phyloP scores from a whole-genome alignment of 2,797 vertebrate genomes.

The Potorous gilbertii region DNA sequence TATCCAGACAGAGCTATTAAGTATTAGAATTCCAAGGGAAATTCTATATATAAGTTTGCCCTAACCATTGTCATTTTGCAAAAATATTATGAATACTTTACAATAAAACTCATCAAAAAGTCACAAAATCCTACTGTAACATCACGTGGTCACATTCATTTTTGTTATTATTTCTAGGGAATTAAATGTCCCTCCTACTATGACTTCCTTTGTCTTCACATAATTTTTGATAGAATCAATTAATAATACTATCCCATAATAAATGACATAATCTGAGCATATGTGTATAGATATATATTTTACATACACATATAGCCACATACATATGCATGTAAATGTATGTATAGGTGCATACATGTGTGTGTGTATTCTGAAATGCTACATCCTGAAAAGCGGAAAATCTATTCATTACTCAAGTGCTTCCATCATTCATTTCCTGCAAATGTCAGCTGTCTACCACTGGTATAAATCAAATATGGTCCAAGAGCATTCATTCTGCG shows the following conservation, averaged over 20 bases:
- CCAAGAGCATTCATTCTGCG: conserved; percentile 54
- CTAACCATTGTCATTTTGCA: not conserved
- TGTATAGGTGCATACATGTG: not conserved
- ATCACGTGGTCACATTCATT: not conserved
- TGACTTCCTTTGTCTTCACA: not conserved
- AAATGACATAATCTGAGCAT: not conserved
- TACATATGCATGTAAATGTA: not conserved
- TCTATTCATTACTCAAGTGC: conserved; percentile 6
- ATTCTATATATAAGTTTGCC: not conserved
- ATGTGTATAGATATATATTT: not conserved
- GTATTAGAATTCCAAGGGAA: not conserved
- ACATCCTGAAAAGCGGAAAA: not conserved
- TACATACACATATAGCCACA: not conserved
- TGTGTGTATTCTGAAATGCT: not conserved
- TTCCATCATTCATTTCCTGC: conserved; percentile 48
- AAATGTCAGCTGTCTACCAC: conserved; percentile 58
- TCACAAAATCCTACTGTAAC: not conserved
- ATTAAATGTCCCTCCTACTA: not conserved
- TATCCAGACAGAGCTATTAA: conserved; percentile 31
- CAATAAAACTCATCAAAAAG: not conserved
- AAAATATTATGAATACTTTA: not conserved
- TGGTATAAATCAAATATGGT: conserved; percentile 66
- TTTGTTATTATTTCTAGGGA: not conserved
- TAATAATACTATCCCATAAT: not conserved
- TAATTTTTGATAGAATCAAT: not conserved